Evolutionary conservation across 2,797 vertebrate genomes (phyloP).

Genomic region (Benthosema pterotum): DNA sequence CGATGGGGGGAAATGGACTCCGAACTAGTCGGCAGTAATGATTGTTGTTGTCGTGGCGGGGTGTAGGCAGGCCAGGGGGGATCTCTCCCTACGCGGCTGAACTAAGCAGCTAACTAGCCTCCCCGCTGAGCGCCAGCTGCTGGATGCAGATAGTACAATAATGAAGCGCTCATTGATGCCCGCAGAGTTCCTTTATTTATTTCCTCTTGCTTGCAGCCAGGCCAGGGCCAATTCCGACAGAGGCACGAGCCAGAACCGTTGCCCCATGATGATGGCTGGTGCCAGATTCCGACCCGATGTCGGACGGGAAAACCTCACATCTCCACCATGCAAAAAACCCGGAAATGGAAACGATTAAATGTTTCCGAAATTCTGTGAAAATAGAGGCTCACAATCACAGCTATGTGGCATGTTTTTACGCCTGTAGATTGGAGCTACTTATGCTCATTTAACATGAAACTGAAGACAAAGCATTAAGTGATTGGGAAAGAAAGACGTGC

Average conservation of each 20-base stretch:
- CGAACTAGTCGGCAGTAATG: constrained; percentile 52
- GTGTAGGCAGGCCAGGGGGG: constrained; percentile 40
- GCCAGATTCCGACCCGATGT: background rate
- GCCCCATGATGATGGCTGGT: no score
- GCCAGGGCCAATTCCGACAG: constrained; percentile 34
- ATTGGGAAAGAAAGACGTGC: no score
- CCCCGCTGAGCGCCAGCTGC: constrained; percentile 67
- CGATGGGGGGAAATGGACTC: constrained; percentile 44
- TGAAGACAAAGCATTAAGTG: no score
- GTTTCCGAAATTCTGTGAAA: no score
- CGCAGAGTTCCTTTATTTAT: constrained; percentile 40
- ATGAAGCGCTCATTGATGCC: constrained; percentile 32
- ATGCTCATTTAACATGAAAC: no score
- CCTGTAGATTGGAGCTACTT: no score
- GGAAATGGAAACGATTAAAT: no score
- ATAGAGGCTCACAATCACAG: no score
- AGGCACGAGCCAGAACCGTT: no score
- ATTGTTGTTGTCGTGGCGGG: constrained; percentile 30
- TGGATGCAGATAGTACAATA: constrained; percentile 52
- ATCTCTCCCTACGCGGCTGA: constrained; percentile 49
- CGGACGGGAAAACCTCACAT: constrained; percentile 10
- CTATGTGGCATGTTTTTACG: no score
- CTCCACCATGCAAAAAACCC: no score
- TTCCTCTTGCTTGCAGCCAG: constrained; percentile 41
- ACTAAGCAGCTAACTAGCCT: constrained; percentile 66